Base-by-base conservation (phyloP, 2,797 vertebrate species). In the Ptychadena robeensis region DNA sequence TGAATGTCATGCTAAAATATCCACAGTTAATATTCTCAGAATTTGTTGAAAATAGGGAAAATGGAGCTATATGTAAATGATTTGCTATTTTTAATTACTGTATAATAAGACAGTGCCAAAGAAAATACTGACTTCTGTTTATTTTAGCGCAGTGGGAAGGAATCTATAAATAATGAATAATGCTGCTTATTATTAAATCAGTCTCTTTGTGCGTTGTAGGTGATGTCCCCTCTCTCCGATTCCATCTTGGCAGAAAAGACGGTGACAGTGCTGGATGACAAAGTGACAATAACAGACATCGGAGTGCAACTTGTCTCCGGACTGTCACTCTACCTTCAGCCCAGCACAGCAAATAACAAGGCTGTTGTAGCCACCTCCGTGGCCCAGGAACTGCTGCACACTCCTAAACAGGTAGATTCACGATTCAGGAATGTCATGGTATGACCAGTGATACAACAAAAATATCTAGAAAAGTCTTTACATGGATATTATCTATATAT, bases 211-310 rank as follows among this genome's bases (percentile, higher is more conserved):
- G 37, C 80, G 40, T 76, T 76, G 78, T 88, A 99, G 98, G 97
- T 99, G 78, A 86, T 99, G 86, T 99, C 98, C 81, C 98, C 97
- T 3, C 87, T 99, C 82, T 99, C 97, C 0, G 97, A 99, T 92
- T 96, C 97, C 30, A 98, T 99, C 92, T 91, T 99, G 92, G 97
- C 96, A 0, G 97, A 99, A 93, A 98, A 96, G 91, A 97, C 97
- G 0, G 92, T 99, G 82, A 96, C 94, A 0, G 97, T 99, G 86
- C 87, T 95, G 71, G 97, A 98, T 38, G 97, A 98, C 88, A 97
- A 96, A 87, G 98, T 99, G 88, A 96, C 96, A 15, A 95, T 99
- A 91, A 95, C 95, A 4, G 96, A 97, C 87, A 89, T 99, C 68
- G 96, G 96, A 12, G 90, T 99, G 73, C 97, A 99, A 92, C 89